A percentile compares a stretch with the other conserved stretches of the same genome.
phyloP scores from a whole-genome alignment of 2,797 vertebrate genomes.

The Anguilla pacifica region DNA sequence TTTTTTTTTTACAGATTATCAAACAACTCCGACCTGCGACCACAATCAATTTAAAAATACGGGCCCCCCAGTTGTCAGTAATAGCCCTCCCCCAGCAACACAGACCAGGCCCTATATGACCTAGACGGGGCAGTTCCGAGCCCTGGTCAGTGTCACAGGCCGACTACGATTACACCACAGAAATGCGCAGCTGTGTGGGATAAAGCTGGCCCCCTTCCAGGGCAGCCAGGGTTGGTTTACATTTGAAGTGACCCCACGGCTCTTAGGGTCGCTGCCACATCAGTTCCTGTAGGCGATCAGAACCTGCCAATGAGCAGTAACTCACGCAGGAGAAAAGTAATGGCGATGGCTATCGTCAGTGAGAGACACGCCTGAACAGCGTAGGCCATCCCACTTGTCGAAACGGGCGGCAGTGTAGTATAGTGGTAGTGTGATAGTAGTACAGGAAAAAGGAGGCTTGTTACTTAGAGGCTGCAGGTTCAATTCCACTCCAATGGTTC shows the following conservation, averaged over 20 bases:
- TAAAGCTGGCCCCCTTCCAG: not conserved
- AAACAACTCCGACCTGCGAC: not conserved
- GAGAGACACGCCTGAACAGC: not conserved
- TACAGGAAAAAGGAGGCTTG: not conserved
- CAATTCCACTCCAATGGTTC: conserved; percentile 7
- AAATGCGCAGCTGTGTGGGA: not conserved
- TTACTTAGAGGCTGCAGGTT: not conserved
- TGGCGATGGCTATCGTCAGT: not conserved
- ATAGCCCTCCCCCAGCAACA: not conserved
- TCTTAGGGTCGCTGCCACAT: not conserved
- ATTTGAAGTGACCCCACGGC: not conserved
- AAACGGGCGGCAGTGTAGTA: not conserved
- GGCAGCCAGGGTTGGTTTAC: not conserved
- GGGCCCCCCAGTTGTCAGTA: not conserved
- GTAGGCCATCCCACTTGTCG: not conserved
- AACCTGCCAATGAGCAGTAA: not conserved
- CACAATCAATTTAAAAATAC: not conserved
- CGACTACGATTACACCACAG: not conserved
- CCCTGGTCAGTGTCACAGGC: not conserved
- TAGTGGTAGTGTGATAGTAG: no score
- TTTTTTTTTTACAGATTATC: not conserved
- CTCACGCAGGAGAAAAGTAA: not conserved
- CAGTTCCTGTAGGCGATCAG: not conserved
- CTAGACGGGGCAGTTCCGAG: not conserved
- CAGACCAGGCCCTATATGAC: not conserved